Percentiles rank a stretch among this genome's conserved stretches.
Conservation (phyloP, 2,888 invertebrate genomes). For the Drosophila ustulata region DNA sequence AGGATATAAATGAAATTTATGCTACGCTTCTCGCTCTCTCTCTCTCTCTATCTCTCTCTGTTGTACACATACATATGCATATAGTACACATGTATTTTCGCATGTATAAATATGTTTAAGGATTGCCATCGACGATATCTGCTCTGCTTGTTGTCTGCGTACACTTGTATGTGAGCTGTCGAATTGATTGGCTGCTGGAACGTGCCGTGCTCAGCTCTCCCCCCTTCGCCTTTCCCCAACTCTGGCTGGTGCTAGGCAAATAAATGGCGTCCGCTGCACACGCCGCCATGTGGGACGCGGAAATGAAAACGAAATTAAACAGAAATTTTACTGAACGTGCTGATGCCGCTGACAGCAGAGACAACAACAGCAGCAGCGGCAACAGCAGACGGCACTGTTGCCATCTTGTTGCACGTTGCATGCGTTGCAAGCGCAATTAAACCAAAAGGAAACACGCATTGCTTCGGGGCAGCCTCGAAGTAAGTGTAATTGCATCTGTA, state of each 20-base stretch:
- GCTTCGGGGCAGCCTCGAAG: slow-evolving; percentile 31
- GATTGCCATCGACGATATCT: slow-evolving; percentile 38
- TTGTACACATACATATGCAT: slow-evolving; percentile 1
- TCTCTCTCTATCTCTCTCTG: neutral
- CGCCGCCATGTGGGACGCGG: slow-evolving; percentile 48
- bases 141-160: slow-evolving; percentile 36
- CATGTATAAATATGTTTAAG: slow-evolving; percentile 27
- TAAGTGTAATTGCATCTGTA: slow-evolving; percentile 49
- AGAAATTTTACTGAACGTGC: slow-evolving; percentile 62
- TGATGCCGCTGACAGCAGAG: slow-evolving; percentile 38
- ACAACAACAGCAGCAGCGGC: neutral
- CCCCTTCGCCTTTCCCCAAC: neutral
- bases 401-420: slow-evolving; percentile 22
- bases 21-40: slow-evolving; percentile 8
- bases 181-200: slow-evolving; percentile 69
- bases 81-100: slow-evolving; percentile 4
- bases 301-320: slow-evolving; percentile 77
- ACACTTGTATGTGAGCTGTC: slow-evolving; percentile 50
- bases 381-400: slow-evolving; percentile 17
- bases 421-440: slow-evolving; percentile 71
- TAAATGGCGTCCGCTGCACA: slow-evolving; percentile 40
- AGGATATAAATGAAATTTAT: slow-evolving; percentile 58
- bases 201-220: slow-evolving; percentile 30
- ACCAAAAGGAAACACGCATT: slow-evolving; percentile 60
- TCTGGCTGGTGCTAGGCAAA: slow-evolving; percentile 31